phyloP scores from a whole-genome alignment of 2,113 vertebrate species.

The Tragelaphus buxtoni region DNA sequence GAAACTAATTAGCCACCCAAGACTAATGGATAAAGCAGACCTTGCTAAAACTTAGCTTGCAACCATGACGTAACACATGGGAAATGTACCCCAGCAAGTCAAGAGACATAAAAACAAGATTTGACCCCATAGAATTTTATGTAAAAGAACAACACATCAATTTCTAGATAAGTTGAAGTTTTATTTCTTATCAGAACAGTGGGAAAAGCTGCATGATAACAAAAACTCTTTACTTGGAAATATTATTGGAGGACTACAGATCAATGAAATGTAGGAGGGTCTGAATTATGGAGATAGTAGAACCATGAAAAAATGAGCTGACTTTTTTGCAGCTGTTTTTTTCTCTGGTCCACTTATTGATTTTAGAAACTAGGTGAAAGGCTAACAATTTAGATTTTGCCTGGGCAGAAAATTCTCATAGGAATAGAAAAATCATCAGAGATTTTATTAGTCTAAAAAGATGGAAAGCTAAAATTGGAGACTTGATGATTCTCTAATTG shows the following conservation, averaged over 20 bases:
- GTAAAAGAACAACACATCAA: neutral
- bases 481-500: neutral
- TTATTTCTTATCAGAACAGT: neutral
- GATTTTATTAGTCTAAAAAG: neutral
- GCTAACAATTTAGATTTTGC: neutral
- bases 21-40: neutral
- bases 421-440: neutral
- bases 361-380: neutral
- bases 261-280: neutral
- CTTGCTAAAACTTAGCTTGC: neutral
- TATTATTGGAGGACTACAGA: neutral
- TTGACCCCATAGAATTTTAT: neutral
- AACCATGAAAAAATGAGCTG: neutral
- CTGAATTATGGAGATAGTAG: neutral
- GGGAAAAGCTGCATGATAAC: neutral
- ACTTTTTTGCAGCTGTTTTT: neutral
- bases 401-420: neutral
- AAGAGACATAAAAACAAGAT: neutral
- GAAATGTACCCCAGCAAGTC: neutral
- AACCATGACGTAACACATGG: neutral
- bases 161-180: neutral
- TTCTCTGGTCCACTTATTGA: neutral
- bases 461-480: neutral
- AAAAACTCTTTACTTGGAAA: neutral
- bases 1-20: neutral